Percentiles rank a stretch among this genome's conserved stretches.
These are phyloP conservation scores for Corythornis madagascariensis DNA, from an alignment of 2,113 vertebrate genomes.

Conservation along the genomic window DNA sequence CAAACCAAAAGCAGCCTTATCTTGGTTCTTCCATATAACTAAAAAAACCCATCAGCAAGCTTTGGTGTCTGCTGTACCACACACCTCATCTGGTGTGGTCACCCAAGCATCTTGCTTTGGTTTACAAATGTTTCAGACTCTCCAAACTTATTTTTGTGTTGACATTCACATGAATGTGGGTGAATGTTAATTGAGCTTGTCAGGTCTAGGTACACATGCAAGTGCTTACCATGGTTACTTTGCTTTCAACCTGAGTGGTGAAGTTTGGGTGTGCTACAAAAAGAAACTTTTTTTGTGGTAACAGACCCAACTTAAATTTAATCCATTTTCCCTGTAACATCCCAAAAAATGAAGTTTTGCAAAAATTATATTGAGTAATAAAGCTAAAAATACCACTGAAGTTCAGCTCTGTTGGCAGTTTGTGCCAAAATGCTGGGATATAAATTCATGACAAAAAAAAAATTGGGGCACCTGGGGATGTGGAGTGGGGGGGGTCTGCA, in stretches of 20 bases:
- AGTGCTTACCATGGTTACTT: neutral
- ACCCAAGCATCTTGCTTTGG: neutral
- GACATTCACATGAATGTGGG: neutral
- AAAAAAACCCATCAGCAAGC: neutral
- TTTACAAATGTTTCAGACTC: neutral
- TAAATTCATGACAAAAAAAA: neutral
- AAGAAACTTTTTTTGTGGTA: neutral
- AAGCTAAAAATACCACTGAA: neutral
- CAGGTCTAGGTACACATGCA: neutral
- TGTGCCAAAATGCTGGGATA: neutral
- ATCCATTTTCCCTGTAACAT: neutral
- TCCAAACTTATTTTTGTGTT: neutral
- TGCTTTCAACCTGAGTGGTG: neutral
- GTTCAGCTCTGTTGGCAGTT: neutral
- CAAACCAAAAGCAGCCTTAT: neutral
- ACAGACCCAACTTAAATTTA: neutral
- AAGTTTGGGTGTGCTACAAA: neutral
- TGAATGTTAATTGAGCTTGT: neutral
- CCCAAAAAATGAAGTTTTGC: neutral
- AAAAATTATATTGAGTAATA: neutral
- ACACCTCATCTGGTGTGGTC: neutral
- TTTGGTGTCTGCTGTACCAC: neutral
- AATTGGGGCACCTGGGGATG: neutral
- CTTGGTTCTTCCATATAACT: neutral
- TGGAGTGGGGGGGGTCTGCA: neutral